A percentile compares a stretch with the other conserved stretches of the same genome.
Evolutionary conservation across 1,140 invertebrate species (phyloP).

Genomic region (Pseudobourletiella spinata): DNA sequence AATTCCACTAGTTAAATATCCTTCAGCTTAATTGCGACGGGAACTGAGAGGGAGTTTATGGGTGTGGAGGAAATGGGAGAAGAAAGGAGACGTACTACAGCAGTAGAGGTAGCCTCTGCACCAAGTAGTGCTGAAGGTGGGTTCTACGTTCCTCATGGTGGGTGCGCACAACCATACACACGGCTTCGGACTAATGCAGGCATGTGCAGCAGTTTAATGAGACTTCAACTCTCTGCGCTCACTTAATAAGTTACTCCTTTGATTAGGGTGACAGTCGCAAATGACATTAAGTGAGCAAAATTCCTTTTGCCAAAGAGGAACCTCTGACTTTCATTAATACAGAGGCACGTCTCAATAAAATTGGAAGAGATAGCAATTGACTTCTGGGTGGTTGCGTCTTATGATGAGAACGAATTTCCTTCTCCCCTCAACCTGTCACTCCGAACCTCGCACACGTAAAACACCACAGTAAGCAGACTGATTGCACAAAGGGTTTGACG

Average conservation of each 20-base stretch:
- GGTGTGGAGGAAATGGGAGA: too few relatives aligned
- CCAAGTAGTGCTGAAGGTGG: too few relatives aligned
- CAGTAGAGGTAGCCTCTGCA: too few relatives aligned
- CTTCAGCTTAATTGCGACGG: too few relatives aligned
- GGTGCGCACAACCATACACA: too few relatives aligned
- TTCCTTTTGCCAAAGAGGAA: background rate
- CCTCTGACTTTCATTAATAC: conserved; percentile 8
- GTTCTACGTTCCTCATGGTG: too few relatives aligned
- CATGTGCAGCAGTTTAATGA: conserved; percentile 3
- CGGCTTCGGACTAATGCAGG: background rate
- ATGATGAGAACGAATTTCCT: conserved; percentile 20
- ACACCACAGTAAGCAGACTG: too few relatives aligned
- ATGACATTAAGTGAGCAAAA: conserved; percentile 4
- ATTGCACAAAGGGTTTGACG: too few relatives aligned
- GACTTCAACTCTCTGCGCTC: background rate
- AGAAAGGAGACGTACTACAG: too few relatives aligned
- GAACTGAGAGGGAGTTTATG: too few relatives aligned
- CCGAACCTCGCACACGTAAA: conserved; percentile 10
- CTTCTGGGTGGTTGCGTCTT: conserved; percentile 23
- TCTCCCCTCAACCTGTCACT: conserved; percentile 15
- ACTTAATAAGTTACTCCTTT: conserved; percentile 2
- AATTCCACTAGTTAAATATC: too few relatives aligned
- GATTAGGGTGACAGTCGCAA: conserved; percentile 6
- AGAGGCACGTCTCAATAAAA: conserved; percentile 4
- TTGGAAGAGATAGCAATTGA: conserved; percentile 19